phyloP scores from a whole-genome alignment of 1,140 invertebrate species.

The Hylyphantes graminicola region DNA sequence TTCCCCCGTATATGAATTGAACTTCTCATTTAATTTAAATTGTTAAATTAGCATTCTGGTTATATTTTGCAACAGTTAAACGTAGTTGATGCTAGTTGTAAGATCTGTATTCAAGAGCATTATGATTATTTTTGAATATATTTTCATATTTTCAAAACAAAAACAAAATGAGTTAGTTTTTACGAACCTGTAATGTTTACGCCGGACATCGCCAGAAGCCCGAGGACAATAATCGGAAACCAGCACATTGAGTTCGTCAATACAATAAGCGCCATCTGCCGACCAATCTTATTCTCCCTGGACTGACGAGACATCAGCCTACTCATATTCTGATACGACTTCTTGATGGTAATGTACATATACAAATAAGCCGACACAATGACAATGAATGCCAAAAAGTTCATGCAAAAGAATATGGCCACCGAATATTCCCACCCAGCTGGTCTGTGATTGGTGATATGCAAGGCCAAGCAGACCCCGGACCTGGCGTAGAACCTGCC shows the following conservation, averaged over 20 bases:
- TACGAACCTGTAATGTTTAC: constrained; percentile 64
- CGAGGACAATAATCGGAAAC: constrained; percentile 70
- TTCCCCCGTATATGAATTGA: no score
- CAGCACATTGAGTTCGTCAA: constrained; percentile 70
- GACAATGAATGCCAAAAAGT: constrained; percentile 71
- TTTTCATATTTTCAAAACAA: background rate
- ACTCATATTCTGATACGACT: constrained; percentile 73
- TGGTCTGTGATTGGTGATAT: constrained; percentile 70
- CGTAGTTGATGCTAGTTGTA: no score
- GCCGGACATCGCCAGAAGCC: constrained; percentile 68
- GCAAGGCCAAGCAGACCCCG: constrained; percentile 79
- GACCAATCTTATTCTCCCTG: constrained; percentile 63
- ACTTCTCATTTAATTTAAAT: no score
- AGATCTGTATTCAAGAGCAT: no score
- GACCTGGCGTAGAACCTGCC: constrained; percentile 78
- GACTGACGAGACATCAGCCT: constrained; percentile 58
- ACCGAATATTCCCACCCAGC: constrained; percentile 81
- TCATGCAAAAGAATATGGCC: constrained; percentile 75
- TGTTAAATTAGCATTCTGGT: no score
- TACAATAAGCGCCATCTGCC: constrained; percentile 70
- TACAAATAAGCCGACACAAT: constrained; percentile 68
- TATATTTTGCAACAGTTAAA: no score
- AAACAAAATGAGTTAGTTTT: background rate
- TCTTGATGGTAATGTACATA: constrained; percentile 76
- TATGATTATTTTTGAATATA: background rate